These are phyloP conservation scores for Frankliniella fusca DNA, from an alignment of 2,888 invertebrate species.

Conservation along the genomic window DNA sequence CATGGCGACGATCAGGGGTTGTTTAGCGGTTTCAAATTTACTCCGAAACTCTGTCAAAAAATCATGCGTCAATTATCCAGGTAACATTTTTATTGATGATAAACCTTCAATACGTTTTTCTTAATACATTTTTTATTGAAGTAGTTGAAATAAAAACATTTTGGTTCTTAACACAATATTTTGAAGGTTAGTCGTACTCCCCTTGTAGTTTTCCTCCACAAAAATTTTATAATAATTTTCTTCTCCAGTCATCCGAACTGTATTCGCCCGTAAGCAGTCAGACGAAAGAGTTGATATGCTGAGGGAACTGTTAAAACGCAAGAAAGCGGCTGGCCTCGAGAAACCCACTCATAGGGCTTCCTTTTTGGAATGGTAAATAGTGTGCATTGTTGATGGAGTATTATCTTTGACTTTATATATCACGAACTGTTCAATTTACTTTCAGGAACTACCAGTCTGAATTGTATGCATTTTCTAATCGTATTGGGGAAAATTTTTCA, in stretches of 20 bases:
- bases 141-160: too few species aligned
- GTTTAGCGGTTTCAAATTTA: background rate
- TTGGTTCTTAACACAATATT: too few species aligned
- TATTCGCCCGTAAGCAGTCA: background rate
- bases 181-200: too few species aligned
- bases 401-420: background rate
- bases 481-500: slow-evolving; percentile 80
- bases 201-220: too few species aligned
- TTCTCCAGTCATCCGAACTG: background rate
- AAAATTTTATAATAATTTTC: background rate
- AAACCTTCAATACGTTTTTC: too few species aligned
- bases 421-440: slow-evolving; percentile 32
- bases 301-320: background rate
- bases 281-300: background rate
- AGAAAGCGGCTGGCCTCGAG: slow-evolving; percentile 51
- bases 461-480: slow-evolving; percentile 78
- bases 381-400: background rate
- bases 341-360: slow-evolving; percentile 54
- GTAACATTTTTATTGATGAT: background rate
- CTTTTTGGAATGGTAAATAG: slow-evolving; percentile 65
- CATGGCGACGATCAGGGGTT: slow-evolving; percentile 6
- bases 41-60: background rate
- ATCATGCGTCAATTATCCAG: background rate
- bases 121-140: too few species aligned
- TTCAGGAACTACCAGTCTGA: slow-evolving; percentile 46